These are phyloP conservation scores for Prochilodus magdalenae DNA, from an alignment of 2,113 vertebrate genomes.

Conservation along the genomic window DNA sequence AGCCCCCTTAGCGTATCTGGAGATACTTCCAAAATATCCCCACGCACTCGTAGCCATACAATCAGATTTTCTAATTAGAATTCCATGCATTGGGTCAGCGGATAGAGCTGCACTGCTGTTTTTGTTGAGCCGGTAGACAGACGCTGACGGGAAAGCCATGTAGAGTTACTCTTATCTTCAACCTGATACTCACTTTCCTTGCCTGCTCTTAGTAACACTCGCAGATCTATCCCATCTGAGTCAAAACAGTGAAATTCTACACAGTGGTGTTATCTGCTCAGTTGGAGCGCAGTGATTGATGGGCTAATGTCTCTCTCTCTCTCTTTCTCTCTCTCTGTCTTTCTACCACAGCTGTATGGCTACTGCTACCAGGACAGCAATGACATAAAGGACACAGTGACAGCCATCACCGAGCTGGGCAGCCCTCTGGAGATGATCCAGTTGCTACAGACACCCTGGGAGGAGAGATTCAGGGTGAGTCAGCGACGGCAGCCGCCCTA, in stretches of 20 bases:
- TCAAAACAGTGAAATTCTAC: slow-evolving; percentile 53
- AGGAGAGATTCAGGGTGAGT: slow-evolving; percentile 90
- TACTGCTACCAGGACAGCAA: slow-evolving; percentile 90
- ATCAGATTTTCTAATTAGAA: slow-evolving; percentile 34
- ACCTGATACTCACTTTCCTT: slow-evolving; percentile 28
- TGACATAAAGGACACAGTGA: slow-evolving; percentile 86
- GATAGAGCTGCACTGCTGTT: not conserved
- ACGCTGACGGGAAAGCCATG: slow-evolving; percentile 10
- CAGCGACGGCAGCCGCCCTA: slow-evolving; percentile 32
- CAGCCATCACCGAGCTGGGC: slow-evolving; percentile 90
- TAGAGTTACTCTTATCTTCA: slow-evolving; percentile 36
- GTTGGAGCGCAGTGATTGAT: slow-evolving; percentile 19
- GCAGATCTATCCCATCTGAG: slow-evolving; percentile 1
- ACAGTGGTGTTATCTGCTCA: slow-evolving; percentile 35
- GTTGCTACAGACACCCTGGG: slow-evolving; percentile 90
- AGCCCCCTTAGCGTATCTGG: not conserved
- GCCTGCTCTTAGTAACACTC: not conserved
- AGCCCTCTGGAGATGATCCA: slow-evolving; percentile 92
- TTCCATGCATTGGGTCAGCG: not conserved
- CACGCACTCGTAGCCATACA: not conserved
- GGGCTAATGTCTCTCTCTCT: slow-evolving; percentile 15
- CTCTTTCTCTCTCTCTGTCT: slow-evolving; percentile 15
- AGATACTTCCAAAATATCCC: not conserved
- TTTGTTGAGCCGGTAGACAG: slow-evolving; percentile 5
- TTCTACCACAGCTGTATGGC: slow-evolving; percentile 82